Base-by-base conservation (phyloP, 2,113 vertebrate genomes). In the Formicarius rufipectus region DNA sequence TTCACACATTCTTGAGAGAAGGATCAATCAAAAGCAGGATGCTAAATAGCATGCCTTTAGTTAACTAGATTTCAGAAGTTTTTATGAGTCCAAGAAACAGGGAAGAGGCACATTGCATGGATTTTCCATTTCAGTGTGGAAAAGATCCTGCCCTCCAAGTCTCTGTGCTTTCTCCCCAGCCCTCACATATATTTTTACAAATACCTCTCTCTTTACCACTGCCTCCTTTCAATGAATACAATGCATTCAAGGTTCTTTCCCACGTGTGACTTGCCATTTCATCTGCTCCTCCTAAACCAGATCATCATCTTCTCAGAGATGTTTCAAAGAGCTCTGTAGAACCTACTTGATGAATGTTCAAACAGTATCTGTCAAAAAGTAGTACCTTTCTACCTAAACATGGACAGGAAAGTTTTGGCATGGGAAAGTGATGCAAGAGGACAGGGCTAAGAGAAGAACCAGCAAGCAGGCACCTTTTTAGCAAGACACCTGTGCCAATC, bases 1-100 rank as follows among this genome's bases (percentile, higher is more conserved):
- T 96, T 97, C 93, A 96, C 96, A 97, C 95, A 55, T 97, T 96
- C 84, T 80, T 94, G 76, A 91, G 84, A 96, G 89, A 95, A 95
- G 69, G 63, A 96, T 96, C 96, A 96, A 94, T 96, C 93, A 96
- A 93, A 97, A 95, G 76, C 14, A 15, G 83, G 66, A 90, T 95
- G 89, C 84, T 96, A 96, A 96, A 96, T 69, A 96, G 20, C 58
- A 88, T 77, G 75, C 35, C 55, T 96, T 96, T 91, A 95, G 92
- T 95, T 96, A 96, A 97, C 73, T 94, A 58, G 78, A 93, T 96
- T 97, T 96, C 76, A 90, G 62, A 97, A 96, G 73, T 90, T 92
- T 89, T 69, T 84, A 31, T 7, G 27, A 90, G 37, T 39, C 30
- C 6, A 82, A 52, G 73, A 77, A 84, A 14, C 8, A 69, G 9